A percentile compares a stretch with the other conserved stretches of the same genome.
Evolutionary conservation across 2,113 vertebrate genomes (phyloP).

Genomic region (Phocoena sinus): DNA sequence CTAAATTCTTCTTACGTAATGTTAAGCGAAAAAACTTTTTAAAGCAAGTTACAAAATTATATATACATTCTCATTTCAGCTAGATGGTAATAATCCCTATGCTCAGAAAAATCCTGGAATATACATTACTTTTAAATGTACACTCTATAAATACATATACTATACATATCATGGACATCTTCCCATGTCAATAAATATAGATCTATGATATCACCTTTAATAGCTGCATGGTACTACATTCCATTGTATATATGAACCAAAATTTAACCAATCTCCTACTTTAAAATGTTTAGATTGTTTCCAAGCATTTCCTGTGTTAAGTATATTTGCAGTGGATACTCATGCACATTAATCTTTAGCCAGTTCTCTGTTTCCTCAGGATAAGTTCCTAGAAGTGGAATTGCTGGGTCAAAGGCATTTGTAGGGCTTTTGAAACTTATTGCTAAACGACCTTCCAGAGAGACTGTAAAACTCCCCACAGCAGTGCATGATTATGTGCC

Average conservation of each 20-base stretch:
- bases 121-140: background rate
- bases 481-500: background rate
- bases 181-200: background rate
- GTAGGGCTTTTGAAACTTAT: constrained; percentile 46
- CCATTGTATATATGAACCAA: background rate
- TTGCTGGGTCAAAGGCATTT: constrained; percentile 50
- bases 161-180: background rate
- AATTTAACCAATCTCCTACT: background rate
- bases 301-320: background rate
- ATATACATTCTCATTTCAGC: background rate
- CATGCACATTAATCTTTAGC: constrained; percentile 31
- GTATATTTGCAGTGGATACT: background rate
- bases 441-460: constrained; percentile 45
- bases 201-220: background rate
- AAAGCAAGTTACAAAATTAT: constrained; percentile 4
- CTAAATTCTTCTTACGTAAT: background rate
- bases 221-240: background rate
- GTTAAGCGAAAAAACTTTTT: background rate
- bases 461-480: background rate
- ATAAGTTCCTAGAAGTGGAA: constrained; percentile 65
- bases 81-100: background rate
- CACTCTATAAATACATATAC: background rate
- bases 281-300: background rate
- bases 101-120: background rate
- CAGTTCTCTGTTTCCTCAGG: constrained; percentile 57